Conservation (phyloP, 2,113 vertebrate species). For the Furnarius figulus region DNA sequence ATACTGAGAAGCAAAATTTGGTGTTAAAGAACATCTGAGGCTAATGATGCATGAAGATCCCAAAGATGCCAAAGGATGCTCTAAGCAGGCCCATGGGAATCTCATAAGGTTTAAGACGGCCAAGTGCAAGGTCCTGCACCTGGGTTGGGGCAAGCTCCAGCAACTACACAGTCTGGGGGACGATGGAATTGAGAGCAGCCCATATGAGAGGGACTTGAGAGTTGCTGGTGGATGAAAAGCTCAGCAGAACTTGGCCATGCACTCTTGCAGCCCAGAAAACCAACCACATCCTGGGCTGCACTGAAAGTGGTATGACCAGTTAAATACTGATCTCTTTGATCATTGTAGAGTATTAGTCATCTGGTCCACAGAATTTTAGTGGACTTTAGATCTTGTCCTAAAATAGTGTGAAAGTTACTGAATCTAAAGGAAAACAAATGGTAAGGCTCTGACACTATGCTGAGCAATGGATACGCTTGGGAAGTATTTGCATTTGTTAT, state of each 20-base stretch:
- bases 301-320: fast-evolving
- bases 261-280: fast-evolving
- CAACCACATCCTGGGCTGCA: not conserved
- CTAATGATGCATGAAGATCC: not conserved
- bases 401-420: not conserved
- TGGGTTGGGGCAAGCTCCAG: not conserved
- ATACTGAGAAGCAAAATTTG: not conserved
- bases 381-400: not conserved
- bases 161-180: not conserved
- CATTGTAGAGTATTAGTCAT: not conserved
- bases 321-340: not conserved
- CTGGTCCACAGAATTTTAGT: not conserved
- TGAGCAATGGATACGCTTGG: not conserved
- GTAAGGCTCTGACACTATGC: not conserved
- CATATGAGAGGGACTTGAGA: not conserved
- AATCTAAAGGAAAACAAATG: not conserved
- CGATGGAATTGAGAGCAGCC: not conserved
- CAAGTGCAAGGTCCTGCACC: not conserved
- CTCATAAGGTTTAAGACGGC: not conserved
- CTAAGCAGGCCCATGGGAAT: not conserved
- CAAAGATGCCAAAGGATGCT: not conserved
- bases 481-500: not conserved
- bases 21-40: not conserved
- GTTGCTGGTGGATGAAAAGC: not conserved
- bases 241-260: not conserved